These are phyloP conservation scores for Valencia hispanica DNA, from an alignment of 2,797 vertebrate species.

Conservation along the genomic window DNA sequence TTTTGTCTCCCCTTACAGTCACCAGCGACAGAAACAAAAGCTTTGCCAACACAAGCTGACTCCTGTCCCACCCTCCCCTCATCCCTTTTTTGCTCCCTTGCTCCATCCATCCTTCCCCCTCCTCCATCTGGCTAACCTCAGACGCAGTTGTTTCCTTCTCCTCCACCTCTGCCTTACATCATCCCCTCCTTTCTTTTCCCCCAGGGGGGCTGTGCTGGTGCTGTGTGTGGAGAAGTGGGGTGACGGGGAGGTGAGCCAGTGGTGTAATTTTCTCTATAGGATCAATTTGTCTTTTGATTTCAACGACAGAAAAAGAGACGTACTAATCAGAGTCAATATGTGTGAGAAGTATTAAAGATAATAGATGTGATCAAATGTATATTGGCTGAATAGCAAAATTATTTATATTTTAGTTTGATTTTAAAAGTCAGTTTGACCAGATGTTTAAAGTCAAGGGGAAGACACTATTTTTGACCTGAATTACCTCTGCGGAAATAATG, in stretches of 20 bases:
- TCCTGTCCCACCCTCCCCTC: slow-evolving; percentile 27
- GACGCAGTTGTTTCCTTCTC: slow-evolving; percentile 76
- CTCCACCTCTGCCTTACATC: slow-evolving; percentile 79
- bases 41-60: slow-evolving; percentile 43
- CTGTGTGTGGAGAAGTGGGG: slow-evolving; percentile 37
- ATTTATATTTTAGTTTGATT: slow-evolving; percentile 10
- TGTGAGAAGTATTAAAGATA: slow-evolving; percentile 24
- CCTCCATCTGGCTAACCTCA: slow-evolving; percentile 82
- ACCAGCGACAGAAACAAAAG: slow-evolving; percentile 28
- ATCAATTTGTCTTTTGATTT: slow-evolving; percentile 52
- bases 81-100: slow-evolving; percentile 11
- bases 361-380: slow-evolving; percentile 32
- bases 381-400: slow-evolving; percentile 2
- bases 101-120: slow-evolving; percentile 48
- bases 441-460: neutral
- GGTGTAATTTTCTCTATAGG: slow-evolving; percentile 46
- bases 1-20: slow-evolving; percentile 30
- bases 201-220: slow-evolving; percentile 47
- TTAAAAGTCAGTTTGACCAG: slow-evolving; percentile 9
- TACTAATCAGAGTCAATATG: slow-evolving; percentile 19
- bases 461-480: slow-evolving; percentile 28
- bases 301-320: slow-evolving; percentile 13
- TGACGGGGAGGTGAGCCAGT: slow-evolving; percentile 57
- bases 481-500: slow-evolving; percentile 81
- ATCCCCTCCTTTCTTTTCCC: slow-evolving; percentile 54